A percentile compares a stretch with the other conserved stretches of the same genome.
Evolutionary conservation across 53 echinoderm and acorn worm species (phyloP).

Genomic region (Paelopatides confundens): DNA sequence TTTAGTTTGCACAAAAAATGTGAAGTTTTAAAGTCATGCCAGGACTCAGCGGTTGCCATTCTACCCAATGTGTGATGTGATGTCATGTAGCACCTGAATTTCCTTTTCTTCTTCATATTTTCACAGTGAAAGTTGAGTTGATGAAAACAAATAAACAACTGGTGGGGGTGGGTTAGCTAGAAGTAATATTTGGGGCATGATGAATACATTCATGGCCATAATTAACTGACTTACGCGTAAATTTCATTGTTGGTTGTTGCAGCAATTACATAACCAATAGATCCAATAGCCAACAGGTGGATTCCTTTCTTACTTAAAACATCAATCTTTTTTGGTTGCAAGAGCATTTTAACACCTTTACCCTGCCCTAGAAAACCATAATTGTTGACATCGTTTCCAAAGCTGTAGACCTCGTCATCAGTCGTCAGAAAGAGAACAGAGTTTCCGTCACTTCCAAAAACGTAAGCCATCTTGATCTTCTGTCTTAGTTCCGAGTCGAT

Average conservation of each 20-base stretch:
- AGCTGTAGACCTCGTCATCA: constrained; percentile 29
- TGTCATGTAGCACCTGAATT: too few relatives aligned
- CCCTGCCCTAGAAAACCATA: constrained; percentile 35
- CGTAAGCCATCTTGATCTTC: constrained; percentile 1
- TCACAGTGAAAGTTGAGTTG: too few relatives aligned
- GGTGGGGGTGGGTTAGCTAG: too few relatives aligned
- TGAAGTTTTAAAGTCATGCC: too few relatives aligned
- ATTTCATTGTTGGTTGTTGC: constrained; percentile 29
- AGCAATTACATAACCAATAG: not conserved
- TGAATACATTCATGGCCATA: too few relatives aligned
- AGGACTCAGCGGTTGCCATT: too few relatives aligned
- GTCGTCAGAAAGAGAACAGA: not conserved
- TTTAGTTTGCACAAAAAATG: too few relatives aligned
- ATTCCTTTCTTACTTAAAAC: constrained; percentile 44
- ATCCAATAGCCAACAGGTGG: not conserved
- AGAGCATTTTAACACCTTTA: not conserved
- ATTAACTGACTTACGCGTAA: constrained; percentile 39
- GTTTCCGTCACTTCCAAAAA: constrained; percentile 26
- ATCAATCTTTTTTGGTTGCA: constrained; percentile 31
- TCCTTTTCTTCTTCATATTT: too few relatives aligned
- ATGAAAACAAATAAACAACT: too few relatives aligned
- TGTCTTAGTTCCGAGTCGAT: constrained; percentile 11
- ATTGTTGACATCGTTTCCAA: not conserved
- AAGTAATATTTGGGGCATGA: too few relatives aligned
- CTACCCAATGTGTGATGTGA: too few relatives aligned